Base-by-base conservation (phyloP, 1,140 invertebrate species). In the Philopotamus ludificatus region DNA sequence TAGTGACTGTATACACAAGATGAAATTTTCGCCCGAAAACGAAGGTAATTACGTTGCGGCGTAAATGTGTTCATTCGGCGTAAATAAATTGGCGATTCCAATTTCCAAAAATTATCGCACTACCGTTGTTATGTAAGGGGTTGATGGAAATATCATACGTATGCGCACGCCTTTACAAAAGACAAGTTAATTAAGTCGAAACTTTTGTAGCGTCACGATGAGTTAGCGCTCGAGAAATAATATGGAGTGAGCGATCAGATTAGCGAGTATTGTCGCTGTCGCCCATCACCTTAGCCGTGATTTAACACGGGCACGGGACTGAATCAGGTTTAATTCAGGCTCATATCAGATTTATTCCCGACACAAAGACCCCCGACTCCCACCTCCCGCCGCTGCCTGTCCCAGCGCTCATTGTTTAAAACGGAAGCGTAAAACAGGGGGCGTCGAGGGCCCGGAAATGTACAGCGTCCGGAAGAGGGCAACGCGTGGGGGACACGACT, bases 241-340 rank as follows among this genome's bases (percentile, higher is more conserved):
- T 28, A 57, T 57, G 23, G 15, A 20, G 64, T 42, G 16, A 66
- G 34, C 39, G 34, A 67, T 67, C 65, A 44, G 65, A 67, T 67
- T 62, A 44, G 47, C n/a, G 18, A 50, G 59, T 51, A 57, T 67
- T 60, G 59, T 45, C 42, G 55, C 20, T 49, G 59, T 44, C 51
- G 61, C 55, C 58, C 62, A 67, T 62, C 65, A 67, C 65, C 59
- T 67, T 62, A 20, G 15, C 45, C 57, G 57, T 67, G 65, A 67
- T 54, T 62, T 62, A 67, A 67, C 65, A 62, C 42, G 65, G 21
- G 63, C 63, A n/a, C n/a, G n/a, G n/a, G n/a, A n/a, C n/a, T n/a
- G n/a, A n/a, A n/a, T 66, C 59, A 61, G 58, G 28, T 62, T 59
- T 61, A 44, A 67, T 67, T 51, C 65, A 55, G 65, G 45, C 61